Evolutionary conservation across 2,888 invertebrate species (phyloP).

Genomic region (Noctua comes): DNA sequence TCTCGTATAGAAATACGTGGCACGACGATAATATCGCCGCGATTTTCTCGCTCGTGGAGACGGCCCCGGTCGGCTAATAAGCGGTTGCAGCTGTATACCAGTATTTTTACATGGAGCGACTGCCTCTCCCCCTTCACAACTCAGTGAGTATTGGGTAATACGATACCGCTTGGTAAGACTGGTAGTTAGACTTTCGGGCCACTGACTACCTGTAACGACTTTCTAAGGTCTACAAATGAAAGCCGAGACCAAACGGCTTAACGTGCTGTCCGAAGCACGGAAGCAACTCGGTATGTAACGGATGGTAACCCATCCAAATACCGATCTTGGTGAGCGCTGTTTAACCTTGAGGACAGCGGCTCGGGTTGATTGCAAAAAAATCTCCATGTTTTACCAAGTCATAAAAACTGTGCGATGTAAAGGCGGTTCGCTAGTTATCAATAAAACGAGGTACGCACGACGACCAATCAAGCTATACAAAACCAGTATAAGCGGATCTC

Average conservation of each 20-base stretch:
- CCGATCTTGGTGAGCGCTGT: no score
- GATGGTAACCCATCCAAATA: no score
- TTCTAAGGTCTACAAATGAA: background rate
- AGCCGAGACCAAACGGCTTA: background rate
- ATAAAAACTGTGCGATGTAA: background rate
- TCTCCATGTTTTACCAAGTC: background rate
- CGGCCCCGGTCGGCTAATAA: no score
- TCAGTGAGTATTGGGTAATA: background rate
- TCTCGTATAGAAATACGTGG: no score
- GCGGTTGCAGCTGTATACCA: background rate
- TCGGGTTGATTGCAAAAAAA: background rate
- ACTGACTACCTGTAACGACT: no score
- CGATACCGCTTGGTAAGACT: background rate
- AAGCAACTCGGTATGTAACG: no score
- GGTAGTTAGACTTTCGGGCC: background rate
- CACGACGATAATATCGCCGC: no score
- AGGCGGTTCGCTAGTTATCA: background rate
- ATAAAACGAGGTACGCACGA: constrained; percentile 13
- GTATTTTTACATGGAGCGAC: background rate
- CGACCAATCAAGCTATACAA: no score
- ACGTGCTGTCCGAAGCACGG: background rate
- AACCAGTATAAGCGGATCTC: no score
- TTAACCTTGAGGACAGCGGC: no score
- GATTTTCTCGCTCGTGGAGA: no score
- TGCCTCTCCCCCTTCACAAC: background rate